Conservation (phyloP, 1,140 invertebrate species). For the Drusus annulatus region DNA sequence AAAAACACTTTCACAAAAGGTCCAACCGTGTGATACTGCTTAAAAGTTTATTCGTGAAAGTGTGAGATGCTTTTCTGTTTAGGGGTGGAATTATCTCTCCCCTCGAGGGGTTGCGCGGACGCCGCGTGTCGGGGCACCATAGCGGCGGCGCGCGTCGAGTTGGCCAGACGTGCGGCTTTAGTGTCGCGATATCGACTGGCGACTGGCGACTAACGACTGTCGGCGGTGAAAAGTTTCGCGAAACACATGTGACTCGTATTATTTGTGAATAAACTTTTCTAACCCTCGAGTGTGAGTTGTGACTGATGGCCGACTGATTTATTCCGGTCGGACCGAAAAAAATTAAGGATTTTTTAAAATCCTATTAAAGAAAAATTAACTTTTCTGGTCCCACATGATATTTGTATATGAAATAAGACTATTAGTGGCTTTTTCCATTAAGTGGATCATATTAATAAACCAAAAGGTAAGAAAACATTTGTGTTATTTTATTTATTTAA, state of each 20-base stretch:
- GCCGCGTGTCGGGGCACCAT: constrained; percentile 36
- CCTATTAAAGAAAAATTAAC: background rate
- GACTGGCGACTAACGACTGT: background rate
- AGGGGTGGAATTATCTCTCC: background rate
- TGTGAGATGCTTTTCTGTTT: background rate
- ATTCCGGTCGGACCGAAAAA: background rate
- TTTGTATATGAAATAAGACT: too few relatives aligned
- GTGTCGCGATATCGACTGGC: background rate
- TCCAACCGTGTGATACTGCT: background rate
- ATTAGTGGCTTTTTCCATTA: too few relatives aligned
- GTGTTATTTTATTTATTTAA: too few relatives aligned
- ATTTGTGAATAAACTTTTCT: constrained; percentile 20
- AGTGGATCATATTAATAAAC: too few relatives aligned
- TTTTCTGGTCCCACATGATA: background rate
- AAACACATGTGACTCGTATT: constrained; percentile 30
- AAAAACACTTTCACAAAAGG: background rate
- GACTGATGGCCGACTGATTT: constrained; percentile 1
- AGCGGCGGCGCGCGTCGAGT: constrained; percentile 53
- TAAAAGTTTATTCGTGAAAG: background rate
- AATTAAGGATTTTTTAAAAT: background rate
- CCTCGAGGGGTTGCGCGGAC: background rate
- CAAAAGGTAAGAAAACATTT: too few relatives aligned
- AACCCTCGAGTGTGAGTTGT: background rate
- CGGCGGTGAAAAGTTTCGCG: constrained; percentile 29
- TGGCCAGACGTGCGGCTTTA: constrained; percentile 42